Conservation (phyloP, 1,140 invertebrate genomes). For the Medauroidea extradentata region DNA sequence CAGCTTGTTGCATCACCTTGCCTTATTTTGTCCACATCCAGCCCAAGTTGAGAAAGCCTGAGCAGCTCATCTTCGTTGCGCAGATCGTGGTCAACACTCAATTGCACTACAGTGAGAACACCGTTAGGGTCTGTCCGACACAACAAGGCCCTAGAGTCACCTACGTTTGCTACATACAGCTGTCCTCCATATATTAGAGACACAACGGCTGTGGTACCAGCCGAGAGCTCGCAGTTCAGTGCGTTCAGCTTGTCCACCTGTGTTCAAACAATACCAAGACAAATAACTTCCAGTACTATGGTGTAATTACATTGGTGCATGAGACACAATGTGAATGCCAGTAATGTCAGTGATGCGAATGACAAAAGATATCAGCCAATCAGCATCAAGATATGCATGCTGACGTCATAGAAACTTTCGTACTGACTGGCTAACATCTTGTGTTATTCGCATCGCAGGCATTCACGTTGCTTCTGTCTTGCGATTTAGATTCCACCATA, state of each 20-base stretch:
- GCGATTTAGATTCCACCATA: too few species aligned
- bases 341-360: too few species aligned
- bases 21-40: slow-evolving; percentile 59
- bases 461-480: too few species aligned
- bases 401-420: too few species aligned
- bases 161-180: slow-evolving; percentile 82
- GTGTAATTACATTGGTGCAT: too few species aligned
- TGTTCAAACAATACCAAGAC: slow-evolving; percentile 12
- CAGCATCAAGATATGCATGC: too few species aligned
- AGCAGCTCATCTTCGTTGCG: slow-evolving; percentile 78
- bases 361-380: too few species aligned
- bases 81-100: slow-evolving; percentile 79
- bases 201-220: slow-evolving; percentile 74
- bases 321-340: too few species aligned
- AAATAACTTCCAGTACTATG: too few species aligned
- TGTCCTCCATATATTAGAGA: slow-evolving; percentile 67
- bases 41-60: slow-evolving; percentile 64
- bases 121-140: slow-evolving; percentile 76
- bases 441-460: too few species aligned
- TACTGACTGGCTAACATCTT: too few species aligned
- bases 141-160: slow-evolving; percentile 71
- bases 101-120: slow-evolving; percentile 73
- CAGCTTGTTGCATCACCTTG: too few species aligned
- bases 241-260: slow-evolving; percentile 55
- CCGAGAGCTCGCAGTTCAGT: slow-evolving; percentile 33